These are phyloP conservation scores for Cheirogaleus medius DNA, from an alignment of 2,113 vertebrate genomes.

Conservation along the genomic window DNA sequence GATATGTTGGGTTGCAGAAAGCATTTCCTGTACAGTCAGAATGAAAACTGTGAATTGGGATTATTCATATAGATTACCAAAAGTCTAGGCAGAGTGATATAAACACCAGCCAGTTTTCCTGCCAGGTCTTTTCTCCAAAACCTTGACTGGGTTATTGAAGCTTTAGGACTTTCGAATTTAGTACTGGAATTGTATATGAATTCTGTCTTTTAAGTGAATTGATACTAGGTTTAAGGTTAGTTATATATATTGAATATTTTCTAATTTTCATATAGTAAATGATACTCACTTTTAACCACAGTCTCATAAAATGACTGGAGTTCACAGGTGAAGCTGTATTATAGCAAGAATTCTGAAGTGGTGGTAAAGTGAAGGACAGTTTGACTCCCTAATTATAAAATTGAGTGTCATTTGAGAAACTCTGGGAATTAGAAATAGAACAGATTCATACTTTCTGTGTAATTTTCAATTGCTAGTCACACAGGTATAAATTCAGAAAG, in stretches of 20 bases:
- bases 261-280: neutral
- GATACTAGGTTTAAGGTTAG: neutral
- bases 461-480: neutral
- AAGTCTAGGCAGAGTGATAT: conserved; percentile 54
- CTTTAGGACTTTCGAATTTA: neutral
- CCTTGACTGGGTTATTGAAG: neutral
- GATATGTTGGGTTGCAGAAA: conserved; percentile 67
- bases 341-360: neutral
- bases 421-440: neutral
- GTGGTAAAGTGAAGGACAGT: neutral
- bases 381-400: neutral
- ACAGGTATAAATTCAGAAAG: neutral
- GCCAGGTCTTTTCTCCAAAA: neutral
- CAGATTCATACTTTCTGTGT: neutral
- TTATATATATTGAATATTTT: neutral
- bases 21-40: conserved; percentile 67
- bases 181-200: neutral
- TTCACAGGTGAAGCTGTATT: neutral
- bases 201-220: neutral
- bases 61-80: conserved; percentile 67
- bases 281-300: neutral
- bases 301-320: neutral
- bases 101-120: neutral
- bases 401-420: neutral
- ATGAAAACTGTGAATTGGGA: conserved; percentile 61